phyloP scores from a whole-genome alignment of 2,888 invertebrate species.

The Nysson spinosus region DNA sequence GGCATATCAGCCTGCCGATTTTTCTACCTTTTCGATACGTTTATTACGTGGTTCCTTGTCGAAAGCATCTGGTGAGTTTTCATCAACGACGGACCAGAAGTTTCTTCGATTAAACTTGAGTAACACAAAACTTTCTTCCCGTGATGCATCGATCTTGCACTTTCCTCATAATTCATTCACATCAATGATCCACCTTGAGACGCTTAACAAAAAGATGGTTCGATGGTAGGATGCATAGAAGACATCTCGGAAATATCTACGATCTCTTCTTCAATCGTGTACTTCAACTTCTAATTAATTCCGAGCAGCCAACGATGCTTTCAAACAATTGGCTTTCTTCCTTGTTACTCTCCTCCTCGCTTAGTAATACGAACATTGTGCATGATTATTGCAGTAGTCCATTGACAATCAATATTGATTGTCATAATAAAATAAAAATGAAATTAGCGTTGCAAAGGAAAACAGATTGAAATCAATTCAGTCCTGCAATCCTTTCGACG shows the following conservation, averaged over 20 bases:
- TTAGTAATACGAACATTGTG: constrained; percentile 64
- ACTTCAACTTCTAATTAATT: constrained; percentile 49
- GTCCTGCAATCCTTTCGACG: neutral
- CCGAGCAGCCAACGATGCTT: constrained; percentile 4
- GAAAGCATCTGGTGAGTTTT: neutral
- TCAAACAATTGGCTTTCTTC: neutral
- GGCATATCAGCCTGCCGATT: constrained; percentile 60
- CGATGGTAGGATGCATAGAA: too few relatives aligned
- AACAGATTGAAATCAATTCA: too few relatives aligned
- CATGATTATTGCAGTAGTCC: too few relatives aligned
- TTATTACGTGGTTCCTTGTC: neutral
- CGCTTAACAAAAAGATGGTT: too few relatives aligned
- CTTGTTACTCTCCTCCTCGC: neutral
- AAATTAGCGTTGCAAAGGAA: too few relatives aligned
- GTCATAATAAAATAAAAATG: too few relatives aligned
- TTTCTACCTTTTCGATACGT: constrained; percentile 13
- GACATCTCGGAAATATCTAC: neutral
- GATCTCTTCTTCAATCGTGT: constrained; percentile 22
- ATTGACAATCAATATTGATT: too few relatives aligned
- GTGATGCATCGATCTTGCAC: too few relatives aligned
- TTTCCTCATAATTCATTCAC: too few relatives aligned
- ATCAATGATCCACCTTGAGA: too few relatives aligned
- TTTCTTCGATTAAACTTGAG: too few relatives aligned
- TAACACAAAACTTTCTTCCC: too few relatives aligned
- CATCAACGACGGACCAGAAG: neutral